These are phyloP conservation scores for Phengaris alcon DNA, from an alignment of 2,888 invertebrate species.

Conservation along the genomic window DNA sequence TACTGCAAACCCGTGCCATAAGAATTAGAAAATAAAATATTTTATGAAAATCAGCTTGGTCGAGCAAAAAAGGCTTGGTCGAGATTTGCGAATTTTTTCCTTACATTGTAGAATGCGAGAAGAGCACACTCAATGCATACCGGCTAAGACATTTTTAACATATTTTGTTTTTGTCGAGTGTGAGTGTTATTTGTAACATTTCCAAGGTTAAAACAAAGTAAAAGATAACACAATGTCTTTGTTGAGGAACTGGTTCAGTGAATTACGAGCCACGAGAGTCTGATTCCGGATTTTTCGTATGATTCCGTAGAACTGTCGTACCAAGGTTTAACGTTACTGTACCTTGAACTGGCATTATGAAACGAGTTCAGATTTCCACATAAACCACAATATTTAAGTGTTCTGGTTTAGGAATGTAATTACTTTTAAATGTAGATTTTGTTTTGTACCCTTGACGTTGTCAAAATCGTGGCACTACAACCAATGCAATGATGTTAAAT, in stretches of 20 bases:
- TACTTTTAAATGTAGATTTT: background rate
- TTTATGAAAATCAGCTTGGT: too few relatives aligned
- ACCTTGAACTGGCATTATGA: constrained; percentile 25
- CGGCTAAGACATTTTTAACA: background rate
- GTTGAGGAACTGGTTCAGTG: constrained; percentile 22
- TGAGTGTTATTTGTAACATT: constrained; percentile 4
- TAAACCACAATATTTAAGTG: constrained; percentile 6
- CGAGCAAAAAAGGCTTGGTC: too few relatives aligned
- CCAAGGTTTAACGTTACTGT: constrained; percentile 4
- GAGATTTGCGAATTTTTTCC: too few relatives aligned
- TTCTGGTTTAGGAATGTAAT: constrained; percentile 16
- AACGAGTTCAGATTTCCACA: constrained; percentile 20
- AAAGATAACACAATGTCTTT: constrained; percentile 22
- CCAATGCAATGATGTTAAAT: background rate
- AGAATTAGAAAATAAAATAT: too few relatives aligned
- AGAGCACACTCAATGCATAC: background rate
- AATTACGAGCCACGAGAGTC: constrained; percentile 19
- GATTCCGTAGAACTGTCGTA: constrained; percentile 26
- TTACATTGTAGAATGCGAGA: too few relatives aligned
- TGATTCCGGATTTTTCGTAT: constrained; percentile 19
- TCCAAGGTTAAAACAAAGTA: constrained; percentile 17
- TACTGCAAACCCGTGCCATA: too few relatives aligned
- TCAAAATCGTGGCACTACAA: background rate
- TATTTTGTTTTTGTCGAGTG: background rate
- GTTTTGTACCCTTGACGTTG: background rate